phyloP scores from a whole-genome alignment of 2,113 vertebrate genomes.

The Drymodes brunneopygia region DNA sequence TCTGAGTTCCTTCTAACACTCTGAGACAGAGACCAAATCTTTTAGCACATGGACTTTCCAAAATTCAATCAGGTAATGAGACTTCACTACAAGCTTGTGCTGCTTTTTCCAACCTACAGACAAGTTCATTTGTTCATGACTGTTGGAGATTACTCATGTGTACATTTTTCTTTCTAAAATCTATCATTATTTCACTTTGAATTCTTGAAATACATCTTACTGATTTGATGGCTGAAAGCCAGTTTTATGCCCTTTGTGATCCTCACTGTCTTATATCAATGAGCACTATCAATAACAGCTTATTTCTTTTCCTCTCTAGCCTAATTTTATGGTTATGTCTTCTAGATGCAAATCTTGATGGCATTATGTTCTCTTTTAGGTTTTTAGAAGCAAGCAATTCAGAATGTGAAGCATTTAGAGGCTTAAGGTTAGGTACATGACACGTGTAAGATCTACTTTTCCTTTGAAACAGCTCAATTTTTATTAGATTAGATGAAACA shows the following conservation, averaged over 20 bases:
- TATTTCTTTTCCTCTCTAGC: background rate
- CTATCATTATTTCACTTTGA: background rate
- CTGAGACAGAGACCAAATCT: background rate
- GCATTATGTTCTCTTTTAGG: background rate
- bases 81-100: background rate
- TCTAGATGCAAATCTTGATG: background rate
- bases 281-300: background rate
- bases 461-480: conserved; percentile 8
- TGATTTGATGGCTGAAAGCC: background rate
- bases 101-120: background rate
- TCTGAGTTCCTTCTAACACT: background rate
- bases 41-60: background rate
- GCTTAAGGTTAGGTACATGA: conserved; percentile 6
- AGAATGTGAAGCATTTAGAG: background rate
- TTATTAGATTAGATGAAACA: conserved; percentile 39
- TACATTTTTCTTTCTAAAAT: background rate
- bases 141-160: background rate
- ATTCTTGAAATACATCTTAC: background rate
- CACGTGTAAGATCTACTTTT: conserved; percentile 24
- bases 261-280: background rate
- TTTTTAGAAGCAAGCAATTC: background rate
- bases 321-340: background rate
- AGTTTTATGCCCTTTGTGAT: background rate
- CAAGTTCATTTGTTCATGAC: background rate
- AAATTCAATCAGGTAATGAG: background rate